Conservation (phyloP, 2,797 vertebrate species). For the Meda fulgida region DNA sequence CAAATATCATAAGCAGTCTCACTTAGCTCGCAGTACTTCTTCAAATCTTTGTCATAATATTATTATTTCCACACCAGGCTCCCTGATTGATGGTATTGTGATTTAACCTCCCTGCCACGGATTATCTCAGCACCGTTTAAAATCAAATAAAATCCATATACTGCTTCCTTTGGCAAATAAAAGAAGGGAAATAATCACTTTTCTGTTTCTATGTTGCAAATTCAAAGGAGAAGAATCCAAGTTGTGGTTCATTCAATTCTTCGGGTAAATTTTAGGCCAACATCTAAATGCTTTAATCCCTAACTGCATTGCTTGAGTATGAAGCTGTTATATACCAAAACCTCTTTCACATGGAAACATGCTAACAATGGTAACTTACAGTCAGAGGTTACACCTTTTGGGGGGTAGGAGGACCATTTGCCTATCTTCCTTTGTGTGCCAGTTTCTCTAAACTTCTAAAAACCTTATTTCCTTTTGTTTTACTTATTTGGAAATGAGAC, state of each 20-base stretch:
- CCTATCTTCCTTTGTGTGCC: no score
- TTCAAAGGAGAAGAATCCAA: constrained; percentile 39
- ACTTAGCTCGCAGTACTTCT: constrained; percentile 26
- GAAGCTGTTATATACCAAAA: no score
- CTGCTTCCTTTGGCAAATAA: constrained; percentile 34
- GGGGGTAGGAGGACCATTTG: no score
- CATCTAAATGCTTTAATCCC: constrained; percentile 5
- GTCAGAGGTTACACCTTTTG: no score
- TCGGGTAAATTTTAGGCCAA: constrained; percentile 11
- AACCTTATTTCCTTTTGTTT: no score
- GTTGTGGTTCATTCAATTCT: constrained; percentile 1
- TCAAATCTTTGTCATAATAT: constrained; percentile 56
- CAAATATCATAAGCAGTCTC: constrained; percentile 11
- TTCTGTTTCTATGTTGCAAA: constrained; percentile 34
- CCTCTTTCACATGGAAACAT: no score
- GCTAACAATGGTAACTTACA: no score
- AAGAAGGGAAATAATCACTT: background rate
- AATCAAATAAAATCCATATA: constrained; percentile 31
- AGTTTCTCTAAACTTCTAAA: no score
- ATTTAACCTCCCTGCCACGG: constrained; percentile 27
- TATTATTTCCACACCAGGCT: constrained; percentile 48
- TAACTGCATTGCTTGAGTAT: constrained; percentile 15
- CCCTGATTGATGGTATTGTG: constrained; percentile 36
- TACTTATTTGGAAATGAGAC: no score
- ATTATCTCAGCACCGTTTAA: constrained; percentile 38